Conservation (phyloP, 1,140 invertebrate genomes). For the Drosophila yakuba region DNA sequence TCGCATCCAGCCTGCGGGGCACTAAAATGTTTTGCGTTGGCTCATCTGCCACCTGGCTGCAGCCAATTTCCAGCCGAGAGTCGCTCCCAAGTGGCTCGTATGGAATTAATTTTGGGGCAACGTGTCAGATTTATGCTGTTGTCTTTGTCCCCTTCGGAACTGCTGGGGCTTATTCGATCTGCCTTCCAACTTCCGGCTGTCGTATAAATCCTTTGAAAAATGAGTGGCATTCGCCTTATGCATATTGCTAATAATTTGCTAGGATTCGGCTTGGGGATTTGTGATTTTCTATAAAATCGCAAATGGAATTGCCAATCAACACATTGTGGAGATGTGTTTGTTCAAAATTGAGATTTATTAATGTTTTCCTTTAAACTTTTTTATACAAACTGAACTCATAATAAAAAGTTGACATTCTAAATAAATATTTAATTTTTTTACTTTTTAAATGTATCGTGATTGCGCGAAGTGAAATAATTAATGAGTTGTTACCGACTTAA, state of each 20-base stretch:
- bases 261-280: slow-evolving; percentile 4
- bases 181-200: slow-evolving; percentile 25
- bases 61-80: slow-evolving; percentile 40
- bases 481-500: slow-evolving; percentile 14
- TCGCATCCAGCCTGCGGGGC: slow-evolving; percentile 43
- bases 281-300: neutral
- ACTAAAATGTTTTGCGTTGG: slow-evolving; percentile 63
- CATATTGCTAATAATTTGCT: slow-evolving; percentile 29
- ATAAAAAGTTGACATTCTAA: too few species aligned
- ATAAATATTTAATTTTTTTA: too few species aligned
- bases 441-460: too few species aligned
- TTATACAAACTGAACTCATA: too few species aligned
- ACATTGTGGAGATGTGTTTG: neutral
- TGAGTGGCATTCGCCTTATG: neutral
- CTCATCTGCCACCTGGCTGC: slow-evolving; percentile 56
- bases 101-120: slow-evolving; percentile 77
- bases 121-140: slow-evolving; percentile 62
- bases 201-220: slow-evolving; percentile 34
- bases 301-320: slow-evolving; percentile 31
- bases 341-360: neutral
- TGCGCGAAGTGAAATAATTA: slow-evolving; percentile 30
- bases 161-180: slow-evolving; percentile 40
- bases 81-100: slow-evolving; percentile 53
- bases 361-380: too few species aligned
- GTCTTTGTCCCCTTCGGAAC: slow-evolving; percentile 2